A percentile compares a stretch with the other conserved stretches of the same genome.
Evolutionary conservation across 2,113 vertebrate genomes (phyloP).

Genomic region (Procapra przewalskii): DNA sequence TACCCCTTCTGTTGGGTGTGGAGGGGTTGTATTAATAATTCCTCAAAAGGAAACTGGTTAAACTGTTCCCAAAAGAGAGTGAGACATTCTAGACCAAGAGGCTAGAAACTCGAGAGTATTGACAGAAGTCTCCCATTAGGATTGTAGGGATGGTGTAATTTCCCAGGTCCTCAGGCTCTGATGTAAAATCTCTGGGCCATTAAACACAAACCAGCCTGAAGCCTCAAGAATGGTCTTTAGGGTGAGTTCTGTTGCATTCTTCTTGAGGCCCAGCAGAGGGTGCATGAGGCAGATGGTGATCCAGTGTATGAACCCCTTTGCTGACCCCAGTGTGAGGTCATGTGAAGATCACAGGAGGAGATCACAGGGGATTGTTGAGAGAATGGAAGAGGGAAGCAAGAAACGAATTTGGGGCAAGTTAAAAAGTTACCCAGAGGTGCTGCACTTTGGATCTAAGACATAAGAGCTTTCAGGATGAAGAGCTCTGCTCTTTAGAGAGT

Average conservation of each 20-base stretch:
- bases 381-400: neutral
- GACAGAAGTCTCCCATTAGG: neutral
- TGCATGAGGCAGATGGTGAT: neutral
- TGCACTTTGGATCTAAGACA: neutral
- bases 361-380: neutral
- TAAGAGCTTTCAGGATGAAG: neutral
- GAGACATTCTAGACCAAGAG: neutral
- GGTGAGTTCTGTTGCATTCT: neutral
- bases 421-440: neutral
- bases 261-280: neutral
- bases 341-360: neutral
- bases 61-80: neutral
- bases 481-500: neutral
- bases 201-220: neutral
- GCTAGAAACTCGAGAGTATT: neutral
- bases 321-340: fast-evolving
- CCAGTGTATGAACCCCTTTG: neutral
- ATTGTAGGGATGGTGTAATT: neutral
- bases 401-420: neutral
- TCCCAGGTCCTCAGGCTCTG: fast-evolving
- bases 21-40: neutral
- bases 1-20: neutral
- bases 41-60: neutral
- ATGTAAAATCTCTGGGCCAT: neutral
- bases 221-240: neutral